Percentiles rank a stretch among this genome's conserved stretches.
Evolutionary conservation across 1,140 invertebrate genomes (phyloP).

Genomic region (Lepidotrigona ventralis): DNA sequence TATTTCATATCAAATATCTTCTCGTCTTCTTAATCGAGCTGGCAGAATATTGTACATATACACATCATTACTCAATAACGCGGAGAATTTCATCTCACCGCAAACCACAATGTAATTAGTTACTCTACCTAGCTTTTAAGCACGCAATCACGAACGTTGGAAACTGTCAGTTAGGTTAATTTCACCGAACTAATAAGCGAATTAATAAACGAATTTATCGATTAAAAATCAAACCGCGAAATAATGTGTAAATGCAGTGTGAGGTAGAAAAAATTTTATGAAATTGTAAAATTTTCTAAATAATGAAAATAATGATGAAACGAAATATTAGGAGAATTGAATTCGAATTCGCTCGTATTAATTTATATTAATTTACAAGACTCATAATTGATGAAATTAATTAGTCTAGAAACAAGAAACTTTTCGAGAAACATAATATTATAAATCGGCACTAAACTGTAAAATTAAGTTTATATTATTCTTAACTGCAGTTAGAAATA

Average conservation of each 20-base stretch:
- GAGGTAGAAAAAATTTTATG: too few relatives aligned
- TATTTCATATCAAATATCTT: constrained; percentile 14
- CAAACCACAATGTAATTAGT: neutral
- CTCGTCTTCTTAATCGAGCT: neutral
- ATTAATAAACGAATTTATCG: neutral
- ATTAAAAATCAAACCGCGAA: too few relatives aligned
- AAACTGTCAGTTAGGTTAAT: neutral
- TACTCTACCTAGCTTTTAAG: neutral
- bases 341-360: neutral
- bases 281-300: too few relatives aligned
- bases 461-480: too few relatives aligned
- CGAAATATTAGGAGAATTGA: too few relatives aligned
- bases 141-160: neutral
- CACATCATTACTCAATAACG: constrained; percentile 37
- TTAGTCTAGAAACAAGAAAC: neutral
- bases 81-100: neutral
- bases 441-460: neutral
- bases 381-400: neutral
- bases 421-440: neutral
- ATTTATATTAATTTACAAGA: too few relatives aligned
- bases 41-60: neutral
- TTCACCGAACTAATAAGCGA: neutral
- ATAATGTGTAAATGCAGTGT: neutral
- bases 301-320: too few relatives aligned
- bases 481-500: neutral